These are phyloP conservation scores for Operophtera brumata DNA, from an alignment of 2,888 invertebrate species.

Conservation along the genomic window DNA sequence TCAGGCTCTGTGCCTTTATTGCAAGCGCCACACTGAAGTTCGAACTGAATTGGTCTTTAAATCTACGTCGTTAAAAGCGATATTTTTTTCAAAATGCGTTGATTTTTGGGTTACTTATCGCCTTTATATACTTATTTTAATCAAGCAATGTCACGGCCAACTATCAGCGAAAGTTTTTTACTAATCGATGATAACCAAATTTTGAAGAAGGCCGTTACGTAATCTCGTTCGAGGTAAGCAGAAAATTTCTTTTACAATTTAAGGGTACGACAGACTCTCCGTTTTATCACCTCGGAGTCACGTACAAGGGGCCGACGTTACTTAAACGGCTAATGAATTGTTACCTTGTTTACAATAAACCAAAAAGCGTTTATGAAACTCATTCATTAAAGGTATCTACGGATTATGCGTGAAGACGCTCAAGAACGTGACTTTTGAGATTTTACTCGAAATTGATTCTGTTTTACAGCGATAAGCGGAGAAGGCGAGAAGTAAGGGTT, in stretches of 20 bases:
- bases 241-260: conserved; percentile 56
- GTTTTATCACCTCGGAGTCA: conserved; percentile 66
- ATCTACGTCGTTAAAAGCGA: too few relatives aligned
- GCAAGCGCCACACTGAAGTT: too few relatives aligned
- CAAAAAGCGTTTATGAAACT: conserved; percentile 67
- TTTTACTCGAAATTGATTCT: conserved; percentile 54
- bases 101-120: too few relatives aligned
- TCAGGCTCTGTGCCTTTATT: too few relatives aligned
- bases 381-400: conserved; percentile 63
- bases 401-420: conserved; percentile 65
- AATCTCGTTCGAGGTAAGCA: conserved; percentile 43
- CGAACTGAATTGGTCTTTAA: too few relatives aligned
- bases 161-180: conserved; percentile 13
- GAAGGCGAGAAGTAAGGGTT: conserved; percentile 41
- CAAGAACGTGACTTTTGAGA: conserved; percentile 61
- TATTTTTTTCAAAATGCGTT: too few relatives aligned
- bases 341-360: conserved; percentile 72
- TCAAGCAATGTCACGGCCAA: too few relatives aligned
- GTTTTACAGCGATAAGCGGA: conserved; percentile 42
- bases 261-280: conserved; percentile 46
- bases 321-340: conserved; percentile 67
- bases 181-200: conserved; percentile 25
- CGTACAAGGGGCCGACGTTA: conserved; percentile 55
- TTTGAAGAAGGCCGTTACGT: conserved; percentile 32
- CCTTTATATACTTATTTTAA: too few relatives aligned